These are phyloP conservation scores for Solenopsis invicta DNA, from an alignment of 1,140 invertebrate species.

Conservation along the genomic window DNA sequence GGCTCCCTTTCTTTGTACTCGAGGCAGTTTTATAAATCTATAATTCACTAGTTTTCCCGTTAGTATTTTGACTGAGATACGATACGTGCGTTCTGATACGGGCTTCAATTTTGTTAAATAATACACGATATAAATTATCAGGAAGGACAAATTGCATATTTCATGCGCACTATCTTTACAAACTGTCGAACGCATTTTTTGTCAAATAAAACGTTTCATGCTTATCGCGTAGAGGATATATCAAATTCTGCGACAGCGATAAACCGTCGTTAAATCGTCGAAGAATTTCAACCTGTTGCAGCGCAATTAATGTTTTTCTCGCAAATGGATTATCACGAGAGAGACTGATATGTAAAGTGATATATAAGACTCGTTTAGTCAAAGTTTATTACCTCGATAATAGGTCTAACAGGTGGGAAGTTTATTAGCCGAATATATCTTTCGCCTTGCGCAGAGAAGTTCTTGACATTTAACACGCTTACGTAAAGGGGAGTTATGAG, in stretches of 20 bases:
- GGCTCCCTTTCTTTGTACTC: not conserved
- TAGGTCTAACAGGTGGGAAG: constrained; percentile 31
- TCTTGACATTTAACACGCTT: constrained; percentile 48
- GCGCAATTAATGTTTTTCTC: not conserved
- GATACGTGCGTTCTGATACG: not conserved
- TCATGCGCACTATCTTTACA: not conserved
- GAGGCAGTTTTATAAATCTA: constrained; percentile 5
- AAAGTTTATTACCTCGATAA: constrained; percentile 30
- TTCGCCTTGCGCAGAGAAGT: constrained; percentile 27
- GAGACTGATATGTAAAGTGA: constrained; percentile 1
- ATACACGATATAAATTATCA: not conserved
- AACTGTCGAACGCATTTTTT: not conserved
- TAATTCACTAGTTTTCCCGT: not conserved
- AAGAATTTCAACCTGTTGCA: constrained; percentile 8
- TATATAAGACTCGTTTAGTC: constrained; percentile 19
- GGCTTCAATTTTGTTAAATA: not conserved
- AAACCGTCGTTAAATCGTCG: not conserved
- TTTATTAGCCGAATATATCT: constrained; percentile 54
- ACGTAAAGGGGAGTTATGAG: constrained; percentile 24
- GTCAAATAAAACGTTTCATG: constrained; percentile 3
- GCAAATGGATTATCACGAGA: constrained; percentile 13
- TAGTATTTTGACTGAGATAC: not conserved
- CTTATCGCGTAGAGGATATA: not conserved
- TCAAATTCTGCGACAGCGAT: not conserved
- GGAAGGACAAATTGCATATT: not conserved